phyloP scores from a whole-genome alignment of 2,113 vertebrate species.

The Agelaius phoeniceus region DNA sequence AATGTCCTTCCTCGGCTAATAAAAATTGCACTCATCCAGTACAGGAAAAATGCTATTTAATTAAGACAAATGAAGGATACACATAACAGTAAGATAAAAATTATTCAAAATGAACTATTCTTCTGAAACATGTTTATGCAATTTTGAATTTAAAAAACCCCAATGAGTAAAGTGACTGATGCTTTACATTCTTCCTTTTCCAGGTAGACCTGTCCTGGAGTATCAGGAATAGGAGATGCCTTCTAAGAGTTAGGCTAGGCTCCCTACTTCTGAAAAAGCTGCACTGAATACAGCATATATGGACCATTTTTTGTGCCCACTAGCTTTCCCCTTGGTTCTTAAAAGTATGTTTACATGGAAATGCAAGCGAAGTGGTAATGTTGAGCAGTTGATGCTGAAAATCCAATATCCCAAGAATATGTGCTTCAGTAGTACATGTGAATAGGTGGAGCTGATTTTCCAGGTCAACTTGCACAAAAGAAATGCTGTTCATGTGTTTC shows the following conservation, averaged over 20 bases:
- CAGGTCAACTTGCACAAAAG: not conserved
- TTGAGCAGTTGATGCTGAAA: not conserved
- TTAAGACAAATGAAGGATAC: not conserved
- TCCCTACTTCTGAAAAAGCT: not conserved
- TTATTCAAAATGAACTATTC: not conserved
- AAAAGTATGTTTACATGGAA: not conserved
- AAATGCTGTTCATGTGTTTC: not conserved
- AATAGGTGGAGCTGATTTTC: not conserved
- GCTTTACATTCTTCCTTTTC: not conserved
- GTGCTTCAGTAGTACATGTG: rapidly evolving
- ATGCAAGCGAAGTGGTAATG: not conserved
- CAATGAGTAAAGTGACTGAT: not conserved
- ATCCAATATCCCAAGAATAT: not conserved
- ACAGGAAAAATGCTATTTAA: not conserved
- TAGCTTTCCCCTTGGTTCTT: not conserved
- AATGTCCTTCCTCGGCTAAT: not conserved
- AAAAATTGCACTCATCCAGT: not conserved
- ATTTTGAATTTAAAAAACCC: not conserved
- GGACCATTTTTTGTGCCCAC: not conserved
- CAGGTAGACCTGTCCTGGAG: not conserved
- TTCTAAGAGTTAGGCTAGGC: not conserved
- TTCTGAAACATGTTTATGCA: not conserved
- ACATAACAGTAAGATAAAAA: not conserved
- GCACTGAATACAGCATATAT: not conserved
- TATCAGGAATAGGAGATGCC: not conserved